Base-by-base conservation (phyloP, 2,113 vertebrate species). In the Nothocercus nigrocapillus region DNA sequence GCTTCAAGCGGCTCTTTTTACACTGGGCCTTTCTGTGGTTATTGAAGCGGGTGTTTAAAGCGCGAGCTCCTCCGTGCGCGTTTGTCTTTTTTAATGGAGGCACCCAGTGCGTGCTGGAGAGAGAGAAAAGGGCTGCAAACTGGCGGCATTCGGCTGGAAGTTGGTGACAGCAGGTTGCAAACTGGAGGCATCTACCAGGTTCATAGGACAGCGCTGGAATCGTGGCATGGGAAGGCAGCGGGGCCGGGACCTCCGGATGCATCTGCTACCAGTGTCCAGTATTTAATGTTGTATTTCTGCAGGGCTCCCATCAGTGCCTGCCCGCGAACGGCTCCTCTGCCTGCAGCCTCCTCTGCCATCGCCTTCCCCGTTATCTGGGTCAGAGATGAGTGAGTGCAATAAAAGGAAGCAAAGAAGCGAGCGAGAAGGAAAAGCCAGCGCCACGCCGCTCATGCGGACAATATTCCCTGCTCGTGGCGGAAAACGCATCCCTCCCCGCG, bases 351-450 rank as follows among this genome's bases (percentile, higher is more conserved):
- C 80, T 70, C 90, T 54, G 72, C 76, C 2, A 1, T 40, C 56
- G 16, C 78, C 51, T 81, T 92, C 40, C 68, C 51, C 66, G 18
- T 56, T 94, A 96, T 95, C 88, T 96, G 90, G 96, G 96, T 96
- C 95, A 96, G 91, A 95, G 94, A 95, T 89, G 95, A 94, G 72
- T 72, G 62, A 83, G 15, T 62, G 82, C 74, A 94, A 86, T 45
- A 85, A 44, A 91, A 73, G 34, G 68, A 36, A 38, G 66, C 64
- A 28, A 32, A 7, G 25, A 32, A 22, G 3, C 58, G 18, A 74
- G 89, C 28, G 38, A 77, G 85, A 92, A 94, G 92, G 63, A 86
- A 88, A 88, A 93, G 73, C 34, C 96, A 81, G 45, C 80, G 47
- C 64, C 3, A 8, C 38, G 73, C 53, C 88, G 79, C 76, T 95